A percentile compares a stretch with the other conserved stretches of the same genome.
These are phyloP conservation scores for Diloba caeruleocephala DNA, from an alignment of 2,888 invertebrate species.

Conservation along the genomic window DNA sequence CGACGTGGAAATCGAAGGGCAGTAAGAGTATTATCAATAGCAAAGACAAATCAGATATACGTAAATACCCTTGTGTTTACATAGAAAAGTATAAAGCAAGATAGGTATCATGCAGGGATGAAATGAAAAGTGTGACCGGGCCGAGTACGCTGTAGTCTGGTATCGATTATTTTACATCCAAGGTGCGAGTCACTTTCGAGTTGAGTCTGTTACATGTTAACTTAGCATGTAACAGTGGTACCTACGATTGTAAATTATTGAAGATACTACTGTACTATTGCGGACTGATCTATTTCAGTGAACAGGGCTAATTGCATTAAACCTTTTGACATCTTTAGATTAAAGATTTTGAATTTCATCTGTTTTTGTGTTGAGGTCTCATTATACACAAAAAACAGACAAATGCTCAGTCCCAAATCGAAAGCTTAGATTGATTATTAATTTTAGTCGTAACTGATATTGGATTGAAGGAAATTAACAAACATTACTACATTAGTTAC, in stretches of 20 bases:
- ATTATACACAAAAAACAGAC: no score
- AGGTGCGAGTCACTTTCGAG: conserved; percentile 49
- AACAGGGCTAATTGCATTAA: not conserved
- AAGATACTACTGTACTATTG: conserved; percentile 8
- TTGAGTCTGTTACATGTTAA: conserved; percentile 36
- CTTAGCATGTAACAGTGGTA: conserved; percentile 30
- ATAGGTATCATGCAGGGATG: conserved; percentile 28
- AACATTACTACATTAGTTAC: not conserved
- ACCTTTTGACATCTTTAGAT: conserved; percentile 2
- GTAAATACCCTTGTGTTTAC: conserved; percentile 22
- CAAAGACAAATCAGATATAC: conserved; percentile 47
- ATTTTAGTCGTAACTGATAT: no score
- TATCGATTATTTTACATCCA: conserved; percentile 56
- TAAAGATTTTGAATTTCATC: no score
- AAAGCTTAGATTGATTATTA: no score
- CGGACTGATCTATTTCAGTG: not conserved
- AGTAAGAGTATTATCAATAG: conserved; percentile 69
- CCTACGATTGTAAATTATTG: conserved; percentile 26
- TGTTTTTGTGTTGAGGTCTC: no score
- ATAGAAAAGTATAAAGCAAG: conserved; percentile 28
- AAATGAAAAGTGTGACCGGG: conserved; percentile 36
- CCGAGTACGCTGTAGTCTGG: conserved; percentile 31
- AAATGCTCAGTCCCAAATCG: no score
- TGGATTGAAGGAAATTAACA: not conserved
- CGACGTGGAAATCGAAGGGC: conserved; percentile 78